phyloP scores from a whole-genome alignment of 2,113 vertebrate genomes.

The Danionella cerebrum region DNA sequence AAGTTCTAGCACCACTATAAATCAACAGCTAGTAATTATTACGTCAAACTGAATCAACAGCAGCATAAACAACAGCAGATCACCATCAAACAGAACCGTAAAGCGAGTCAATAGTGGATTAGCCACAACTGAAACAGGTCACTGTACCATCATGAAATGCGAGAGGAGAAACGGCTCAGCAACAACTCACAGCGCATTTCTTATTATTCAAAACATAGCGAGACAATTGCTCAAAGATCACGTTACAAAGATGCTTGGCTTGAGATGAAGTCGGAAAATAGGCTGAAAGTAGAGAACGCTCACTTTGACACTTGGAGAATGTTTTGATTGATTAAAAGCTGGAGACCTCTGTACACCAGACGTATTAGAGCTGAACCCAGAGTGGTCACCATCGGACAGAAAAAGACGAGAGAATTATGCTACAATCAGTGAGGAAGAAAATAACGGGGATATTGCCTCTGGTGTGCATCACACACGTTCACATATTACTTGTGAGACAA shows the following conservation, averaged over 20 bases:
- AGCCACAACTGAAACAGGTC: constrained; percentile 27
- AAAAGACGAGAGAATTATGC: constrained; percentile 21
- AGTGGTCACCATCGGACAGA: background rate
- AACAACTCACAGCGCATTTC: constrained; percentile 31
- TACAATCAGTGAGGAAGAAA: constrained; percentile 9
- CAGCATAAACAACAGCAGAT: constrained; percentile 26
- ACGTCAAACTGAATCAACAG: constrained; percentile 11
- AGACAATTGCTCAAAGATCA: constrained; percentile 18
- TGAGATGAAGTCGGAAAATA: no score
- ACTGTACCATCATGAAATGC: constrained; percentile 18
- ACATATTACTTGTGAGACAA: background rate
- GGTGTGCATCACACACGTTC: background rate
- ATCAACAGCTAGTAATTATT: constrained; percentile 44
- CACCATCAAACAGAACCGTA: constrained; percentile 22
- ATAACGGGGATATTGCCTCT: constrained; percentile 29
- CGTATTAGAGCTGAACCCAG: background rate
- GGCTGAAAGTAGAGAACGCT: background rate
- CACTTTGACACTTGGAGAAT: background rate
- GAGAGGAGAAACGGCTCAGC: constrained; percentile 20
- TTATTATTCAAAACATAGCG: constrained; percentile 18
- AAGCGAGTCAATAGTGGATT: constrained; percentile 22
- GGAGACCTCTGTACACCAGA: background rate
- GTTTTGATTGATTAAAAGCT: background rate
- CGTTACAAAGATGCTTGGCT: constrained; percentile 3
- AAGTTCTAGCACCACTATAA: constrained; percentile 51